phyloP scores from a whole-genome alignment of 2,888 invertebrate species.

The Diogma glabrata region DNA sequence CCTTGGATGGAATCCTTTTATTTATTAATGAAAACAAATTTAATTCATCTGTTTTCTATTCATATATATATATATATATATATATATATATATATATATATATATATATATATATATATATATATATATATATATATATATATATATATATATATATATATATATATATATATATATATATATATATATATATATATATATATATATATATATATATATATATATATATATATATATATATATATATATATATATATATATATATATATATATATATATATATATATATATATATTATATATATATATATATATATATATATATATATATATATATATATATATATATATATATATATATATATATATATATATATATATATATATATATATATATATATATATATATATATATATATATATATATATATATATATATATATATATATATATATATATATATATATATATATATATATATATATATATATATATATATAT shows the following conservation, averaged over 20 bases:
- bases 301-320: not conserved
- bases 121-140: not conserved
- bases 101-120: not conserved
- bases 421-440: not conserved
- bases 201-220: not conserved
- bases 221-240: not conserved
- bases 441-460: not conserved
- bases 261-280: not conserved
- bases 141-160: not conserved
- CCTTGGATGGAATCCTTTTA: too few relatives aligned
- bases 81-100: not conserved
- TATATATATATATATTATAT: not conserved
- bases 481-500: not conserved
- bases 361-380: not conserved
- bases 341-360: not conserved
- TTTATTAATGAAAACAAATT: too few relatives aligned
- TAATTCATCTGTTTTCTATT: too few relatives aligned
- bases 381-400: not conserved
- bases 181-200: not conserved
- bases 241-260: not conserved
- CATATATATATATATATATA: not conserved
- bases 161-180: not conserved
- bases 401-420: not conserved
- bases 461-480: not conserved
- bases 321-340: not conserved